phyloP scores from a whole-genome alignment of 2,113 vertebrate genomes.

The Fukomys damarensis region DNA sequence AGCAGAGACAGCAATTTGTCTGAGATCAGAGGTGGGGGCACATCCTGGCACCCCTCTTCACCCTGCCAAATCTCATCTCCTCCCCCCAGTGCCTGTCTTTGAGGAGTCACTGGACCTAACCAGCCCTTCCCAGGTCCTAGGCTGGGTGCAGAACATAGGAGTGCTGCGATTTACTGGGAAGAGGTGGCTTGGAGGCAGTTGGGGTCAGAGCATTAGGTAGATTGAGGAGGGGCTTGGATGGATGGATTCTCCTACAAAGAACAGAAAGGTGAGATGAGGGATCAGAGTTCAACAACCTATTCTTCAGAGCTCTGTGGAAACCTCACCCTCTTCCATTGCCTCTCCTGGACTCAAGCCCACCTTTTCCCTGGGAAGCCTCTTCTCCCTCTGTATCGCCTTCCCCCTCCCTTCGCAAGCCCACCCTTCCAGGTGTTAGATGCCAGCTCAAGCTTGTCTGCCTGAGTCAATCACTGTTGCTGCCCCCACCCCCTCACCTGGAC shows the following conservation, averaged over 20 bases:
- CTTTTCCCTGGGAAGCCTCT: background rate
- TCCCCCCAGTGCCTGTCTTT: background rate
- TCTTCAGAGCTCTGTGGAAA: background rate
- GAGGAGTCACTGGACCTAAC: background rate
- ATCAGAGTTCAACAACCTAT: background rate
- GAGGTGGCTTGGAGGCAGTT: background rate
- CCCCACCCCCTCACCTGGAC: conserved; percentile 59
- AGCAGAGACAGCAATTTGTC: conserved; percentile 41
- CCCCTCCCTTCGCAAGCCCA: background rate
- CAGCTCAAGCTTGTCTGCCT: conserved; percentile 42
- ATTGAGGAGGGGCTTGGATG: background rate
- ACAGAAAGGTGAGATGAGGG: background rate
- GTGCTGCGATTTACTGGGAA: background rate
- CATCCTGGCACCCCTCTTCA: background rate
- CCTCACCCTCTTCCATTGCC: background rate
- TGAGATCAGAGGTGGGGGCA: conserved; percentile 23
- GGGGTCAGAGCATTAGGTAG: background rate
- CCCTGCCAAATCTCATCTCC: background rate
- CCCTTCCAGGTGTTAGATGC: background rate
- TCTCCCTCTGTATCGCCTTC: background rate
- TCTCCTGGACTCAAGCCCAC: background rate
- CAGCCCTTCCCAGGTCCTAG: background rate
- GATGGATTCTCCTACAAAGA: background rate
- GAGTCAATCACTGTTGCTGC: conserved; percentile 35
- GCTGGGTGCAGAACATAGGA: background rate